Base-by-base conservation (phyloP, 2,888 invertebrate genomes). In the Toxonevra muliebris region DNA sequence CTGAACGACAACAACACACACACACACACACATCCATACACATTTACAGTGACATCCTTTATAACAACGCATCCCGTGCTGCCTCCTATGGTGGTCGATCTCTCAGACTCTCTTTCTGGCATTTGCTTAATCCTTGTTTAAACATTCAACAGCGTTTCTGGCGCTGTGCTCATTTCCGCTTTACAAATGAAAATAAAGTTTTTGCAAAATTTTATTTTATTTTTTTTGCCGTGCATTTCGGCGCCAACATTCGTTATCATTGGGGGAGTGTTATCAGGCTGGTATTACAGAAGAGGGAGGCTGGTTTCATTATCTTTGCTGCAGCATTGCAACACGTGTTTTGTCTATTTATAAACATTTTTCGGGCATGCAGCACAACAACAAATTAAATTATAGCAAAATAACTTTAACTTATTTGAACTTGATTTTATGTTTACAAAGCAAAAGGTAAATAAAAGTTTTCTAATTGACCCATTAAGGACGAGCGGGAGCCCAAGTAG, bases 101-200 rank as follows among this genome's bases (percentile, higher is more conserved):
- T 30, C 30, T 30, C 7, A 30, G 48, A 13, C 66, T 42, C 50
- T 52, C 68, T 67, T 58, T 58, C 42, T 58, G 53, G 41, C 42
- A n/a, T 62, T 42, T 61, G 61, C 69, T 65, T 69, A 69, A 69
- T 69, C 66, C 69, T 62, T 69, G 69, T 69, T 69, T 66, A 65
- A 69, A 69, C 69, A 69, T 69, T 69, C 69, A 66, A 66, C 69
- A 63, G 66, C 19, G 13, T 63, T 30, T 30, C 54, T 61, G 64
- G 42, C 30, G 30, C 40, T 30, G 67, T 54, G 61, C 68, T 75
- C 76, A 72, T 69, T 76, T 72, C 79, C 75, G 77, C 69, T 58
- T 61, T 70, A 69, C 66, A 77, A 77, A 69, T 71, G 78, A 78
- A 79, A 78, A 75, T 80, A 75, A 77, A 65, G 42, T 53, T 61